phyloP scores from a whole-genome alignment of 2,797 vertebrate species.

The Anas acuta region DNA sequence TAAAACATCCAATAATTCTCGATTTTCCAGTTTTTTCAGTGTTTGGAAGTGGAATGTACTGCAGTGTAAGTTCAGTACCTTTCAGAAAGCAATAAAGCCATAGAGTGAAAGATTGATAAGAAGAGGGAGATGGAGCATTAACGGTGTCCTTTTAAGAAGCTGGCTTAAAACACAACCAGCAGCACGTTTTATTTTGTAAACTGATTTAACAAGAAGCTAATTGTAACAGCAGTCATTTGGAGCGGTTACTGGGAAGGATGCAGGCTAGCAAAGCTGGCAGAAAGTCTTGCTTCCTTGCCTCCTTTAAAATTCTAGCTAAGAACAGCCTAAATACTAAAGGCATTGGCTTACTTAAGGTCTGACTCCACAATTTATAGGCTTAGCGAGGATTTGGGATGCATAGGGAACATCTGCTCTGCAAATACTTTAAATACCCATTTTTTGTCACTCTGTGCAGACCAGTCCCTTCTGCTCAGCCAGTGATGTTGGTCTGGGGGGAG shows the following conservation, averaged over 20 bases:
- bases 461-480: background rate
- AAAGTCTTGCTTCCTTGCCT: background rate
- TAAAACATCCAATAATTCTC: conserved; percentile 1
- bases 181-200: conserved; percentile 6
- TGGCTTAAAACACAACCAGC: background rate
- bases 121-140: background rate
- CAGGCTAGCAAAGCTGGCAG: background rate
- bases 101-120: background rate
- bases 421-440: background rate
- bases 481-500: background rate
- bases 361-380: background rate
- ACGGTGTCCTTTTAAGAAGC: background rate
- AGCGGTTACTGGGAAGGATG: background rate
- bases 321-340: background rate
- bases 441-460: background rate
- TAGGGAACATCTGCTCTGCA: background rate
- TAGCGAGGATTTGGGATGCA: background rate
- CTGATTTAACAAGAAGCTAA: conserved; percentile 1
- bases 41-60: conserved; percentile 21
- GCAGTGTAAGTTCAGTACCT: background rate
- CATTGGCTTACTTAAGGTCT: background rate
- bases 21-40: background rate
- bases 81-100: conserved; percentile 12
- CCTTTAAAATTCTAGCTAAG: background rate
- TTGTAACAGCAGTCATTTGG: background rate